These are phyloP conservation scores for Phrynocephalus guinanensis DNA, from an alignment of 2,797 vertebrate genomes.

Conservation along the genomic window DNA sequence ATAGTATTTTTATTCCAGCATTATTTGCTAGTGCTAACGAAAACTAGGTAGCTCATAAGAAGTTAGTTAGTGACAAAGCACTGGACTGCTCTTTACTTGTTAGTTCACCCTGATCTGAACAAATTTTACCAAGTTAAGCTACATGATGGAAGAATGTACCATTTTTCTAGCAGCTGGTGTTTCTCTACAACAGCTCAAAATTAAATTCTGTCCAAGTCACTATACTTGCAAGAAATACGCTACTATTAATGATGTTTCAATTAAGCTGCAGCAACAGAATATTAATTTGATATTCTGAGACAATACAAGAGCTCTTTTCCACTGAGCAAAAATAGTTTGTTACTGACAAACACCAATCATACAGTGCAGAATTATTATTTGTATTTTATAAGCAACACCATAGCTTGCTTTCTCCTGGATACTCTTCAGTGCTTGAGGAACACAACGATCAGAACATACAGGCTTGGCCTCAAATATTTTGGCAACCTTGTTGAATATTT, in stretches of 20 bases:
- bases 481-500: neutral
- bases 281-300: slow-evolving; percentile 30
- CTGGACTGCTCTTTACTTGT: neutral
- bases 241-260: slow-evolving; percentile 49
- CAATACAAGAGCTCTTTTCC: neutral
- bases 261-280: slow-evolving; percentile 43
- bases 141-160: neutral
- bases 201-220: slow-evolving; percentile 44
- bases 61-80: neutral
- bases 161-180: slow-evolving; percentile 26
- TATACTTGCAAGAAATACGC: slow-evolving; percentile 28
- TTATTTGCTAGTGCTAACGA: neutral
- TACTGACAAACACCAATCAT: neutral
- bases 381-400: neutral
- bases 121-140: slow-evolving; percentile 18
- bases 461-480: too few species aligned
- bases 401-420: neutral
- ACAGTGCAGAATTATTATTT: neutral
- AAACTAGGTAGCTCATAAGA: neutral
- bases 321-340: slow-evolving; percentile 2
- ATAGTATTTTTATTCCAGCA: neutral
- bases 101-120: neutral
- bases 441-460: neutral
- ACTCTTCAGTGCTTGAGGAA: neutral
- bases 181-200: slow-evolving; percentile 39